Percentiles rank a stretch among this genome's conserved stretches.
These are phyloP conservation scores for Entomyzon cyanotis DNA, from an alignment of 2,113 vertebrate species.

Conservation along the genomic window DNA sequence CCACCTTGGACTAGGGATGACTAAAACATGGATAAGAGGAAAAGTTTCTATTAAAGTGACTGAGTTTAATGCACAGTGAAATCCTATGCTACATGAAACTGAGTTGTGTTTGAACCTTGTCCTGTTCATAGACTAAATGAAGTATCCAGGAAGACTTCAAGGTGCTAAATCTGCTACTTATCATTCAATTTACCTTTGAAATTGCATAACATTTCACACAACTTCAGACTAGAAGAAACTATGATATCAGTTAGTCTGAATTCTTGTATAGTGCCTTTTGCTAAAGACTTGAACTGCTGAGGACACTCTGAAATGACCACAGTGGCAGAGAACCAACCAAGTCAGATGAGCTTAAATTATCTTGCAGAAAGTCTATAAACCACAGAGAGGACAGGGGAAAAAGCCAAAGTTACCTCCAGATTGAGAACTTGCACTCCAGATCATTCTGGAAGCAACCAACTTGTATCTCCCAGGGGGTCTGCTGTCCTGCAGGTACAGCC, in stretches of 20 bases:
- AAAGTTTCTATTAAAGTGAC: neutral
- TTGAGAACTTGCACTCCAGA: neutral
- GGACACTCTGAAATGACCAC: neutral
- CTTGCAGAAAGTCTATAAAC: neutral
- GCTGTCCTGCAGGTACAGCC: neutral
- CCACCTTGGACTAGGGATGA: neutral
- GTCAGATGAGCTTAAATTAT: neutral
- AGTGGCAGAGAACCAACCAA: neutral
- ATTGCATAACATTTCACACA: neutral
- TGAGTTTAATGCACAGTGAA: neutral
- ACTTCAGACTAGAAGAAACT: neutral
- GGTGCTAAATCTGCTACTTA: neutral
- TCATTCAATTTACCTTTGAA: neutral
- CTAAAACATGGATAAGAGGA: neutral
- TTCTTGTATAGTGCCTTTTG: neutral
- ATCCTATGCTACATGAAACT: neutral
- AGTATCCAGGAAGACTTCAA: neutral
- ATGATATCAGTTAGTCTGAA: neutral
- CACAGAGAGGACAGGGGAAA: neutral
- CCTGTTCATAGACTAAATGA: neutral
- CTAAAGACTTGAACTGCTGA: neutral
- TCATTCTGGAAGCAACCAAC: neutral
- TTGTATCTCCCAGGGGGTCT: neutral
- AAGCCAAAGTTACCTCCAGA: rapidly evolving
- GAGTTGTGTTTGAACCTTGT: neutral